Evolutionary conservation across 2,888 invertebrate species (phyloP).

Genomic region (Tenodera sinensis): DNA sequence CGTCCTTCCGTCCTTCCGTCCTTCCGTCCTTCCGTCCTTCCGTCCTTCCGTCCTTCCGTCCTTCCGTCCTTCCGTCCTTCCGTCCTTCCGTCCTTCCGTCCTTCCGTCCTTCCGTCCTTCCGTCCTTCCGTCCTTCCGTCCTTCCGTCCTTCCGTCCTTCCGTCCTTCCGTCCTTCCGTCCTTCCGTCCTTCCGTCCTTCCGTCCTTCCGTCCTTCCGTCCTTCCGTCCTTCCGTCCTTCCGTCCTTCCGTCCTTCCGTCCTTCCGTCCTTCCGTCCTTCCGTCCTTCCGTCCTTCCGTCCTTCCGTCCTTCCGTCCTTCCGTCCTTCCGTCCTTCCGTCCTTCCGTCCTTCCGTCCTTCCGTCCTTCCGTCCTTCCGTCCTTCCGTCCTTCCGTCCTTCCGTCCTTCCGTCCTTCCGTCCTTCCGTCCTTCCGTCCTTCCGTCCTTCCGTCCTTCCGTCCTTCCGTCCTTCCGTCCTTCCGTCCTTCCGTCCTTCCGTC

Average conservation of each 20-base stretch:
- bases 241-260: conserved; percentile 19
- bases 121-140: conserved; percentile 19
- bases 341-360: conserved; percentile 18
- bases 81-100: conserved; percentile 18
- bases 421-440: conserved; percentile 18
- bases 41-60: conserved; percentile 19
- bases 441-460: conserved; percentile 19
- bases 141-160: conserved; percentile 17
- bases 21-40: conserved; percentile 17
- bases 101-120: conserved; percentile 18
- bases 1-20: conserved; percentile 19
- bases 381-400: conserved; percentile 18
- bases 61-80: conserved; percentile 18
- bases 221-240: conserved; percentile 18
- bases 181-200: conserved; percentile 18
- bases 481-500: conserved; percentile 19
- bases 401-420: conserved; percentile 18
- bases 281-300: conserved; percentile 19
- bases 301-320: conserved; percentile 18
- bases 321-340: conserved; percentile 18
- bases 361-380: conserved; percentile 19
- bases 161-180: conserved; percentile 19
- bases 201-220: conserved; percentile 18
- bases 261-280: conserved; percentile 17
- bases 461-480: conserved; percentile 17